Evolutionary conservation across 2,797 vertebrate genomes (phyloP), one percentile per base, ranked within the genome.

Genomic region (Artibeus lituratus): DNA sequence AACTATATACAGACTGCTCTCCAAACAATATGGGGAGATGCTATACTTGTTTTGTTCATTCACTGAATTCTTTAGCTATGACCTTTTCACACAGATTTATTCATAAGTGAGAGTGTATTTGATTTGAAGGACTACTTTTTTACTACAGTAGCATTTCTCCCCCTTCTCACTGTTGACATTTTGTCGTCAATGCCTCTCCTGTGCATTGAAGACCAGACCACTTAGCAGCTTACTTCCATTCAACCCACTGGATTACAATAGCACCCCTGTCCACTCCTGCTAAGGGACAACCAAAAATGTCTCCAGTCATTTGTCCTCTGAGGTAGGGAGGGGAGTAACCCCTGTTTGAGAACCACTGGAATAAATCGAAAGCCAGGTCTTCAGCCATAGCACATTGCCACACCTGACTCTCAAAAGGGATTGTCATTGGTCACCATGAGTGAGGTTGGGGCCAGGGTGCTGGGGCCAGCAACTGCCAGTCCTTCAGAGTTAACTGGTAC

Each of bases 391-490:
- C 42, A 7, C 4, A 2, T 4, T 2, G 29, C 2, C 57, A 69
- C 59, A 65, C 80, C 7, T 29, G 5, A 0, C 5, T 22, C 51
- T 39, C 10, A 10, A 37, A 24, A 42, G 0, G 15, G 16, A 9
- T 7, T 1, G 3, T 2, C n/a, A 7, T 1, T 1, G 7, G 29
- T 8, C 4, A 5, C 9, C 1, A 15, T 32, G 47, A 4, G 29
- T 15, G 53, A 6, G 12, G 9, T 0, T 0, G 18, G 2, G 12
- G 70, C 72, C 0, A 6, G 49, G 2, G 70, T 11, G 8, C 39
- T 9, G 15, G 4, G n/a, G 3, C 2, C 3, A 19, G 37, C 5
- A n/a, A 1, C 0, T 0, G 0, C 35, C 35, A 1, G 74, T 3
- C n/a, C 32, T 32, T 18, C 5, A 14, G 80, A 49, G 7, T 1